These are phyloP conservation scores for Apodemia mormo DNA, from an alignment of 2,888 invertebrate genomes.

Conservation along the genomic window DNA sequence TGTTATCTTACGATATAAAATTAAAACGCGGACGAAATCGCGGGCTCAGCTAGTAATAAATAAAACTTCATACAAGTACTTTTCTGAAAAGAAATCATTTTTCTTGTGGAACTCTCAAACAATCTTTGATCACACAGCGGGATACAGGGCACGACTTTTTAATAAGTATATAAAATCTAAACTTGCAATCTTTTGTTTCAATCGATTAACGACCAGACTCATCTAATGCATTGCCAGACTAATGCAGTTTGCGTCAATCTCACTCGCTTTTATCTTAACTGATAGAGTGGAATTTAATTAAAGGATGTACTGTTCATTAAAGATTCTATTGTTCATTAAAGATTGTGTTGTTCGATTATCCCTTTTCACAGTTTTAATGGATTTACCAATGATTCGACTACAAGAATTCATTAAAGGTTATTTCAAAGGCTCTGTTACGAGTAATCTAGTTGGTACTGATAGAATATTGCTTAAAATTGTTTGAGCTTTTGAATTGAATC, in stretches of 20 bases:
- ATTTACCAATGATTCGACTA: background rate
- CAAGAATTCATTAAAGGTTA: background rate
- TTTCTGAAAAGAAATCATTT: no score
- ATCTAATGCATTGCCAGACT: constrained; percentile 35
- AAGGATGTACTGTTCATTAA: background rate
- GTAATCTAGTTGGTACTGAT: no score
- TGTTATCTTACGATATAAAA: no score
- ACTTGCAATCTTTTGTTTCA: background rate
- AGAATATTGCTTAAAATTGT: no score
- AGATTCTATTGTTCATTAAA: constrained; percentile 3
- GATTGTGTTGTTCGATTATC: constrained; percentile 4
- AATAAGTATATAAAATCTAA: background rate
- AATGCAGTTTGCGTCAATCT: constrained; percentile 23
- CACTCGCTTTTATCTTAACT: constrained; percentile 22
- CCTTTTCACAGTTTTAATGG: background rate
- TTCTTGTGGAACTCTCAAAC: no score
- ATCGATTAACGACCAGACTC: constrained; percentile 28
- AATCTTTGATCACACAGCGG: no score
- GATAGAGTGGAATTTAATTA: constrained; percentile 24
- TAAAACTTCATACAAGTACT: no score
- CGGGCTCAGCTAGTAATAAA: no score
- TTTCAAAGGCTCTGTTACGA: background rate
- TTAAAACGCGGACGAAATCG: no score
- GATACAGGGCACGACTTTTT: no score
- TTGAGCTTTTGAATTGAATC: no score